Conservation (phyloP, 2,797 vertebrate genomes). For the Adrianichthys oophorus region DNA sequence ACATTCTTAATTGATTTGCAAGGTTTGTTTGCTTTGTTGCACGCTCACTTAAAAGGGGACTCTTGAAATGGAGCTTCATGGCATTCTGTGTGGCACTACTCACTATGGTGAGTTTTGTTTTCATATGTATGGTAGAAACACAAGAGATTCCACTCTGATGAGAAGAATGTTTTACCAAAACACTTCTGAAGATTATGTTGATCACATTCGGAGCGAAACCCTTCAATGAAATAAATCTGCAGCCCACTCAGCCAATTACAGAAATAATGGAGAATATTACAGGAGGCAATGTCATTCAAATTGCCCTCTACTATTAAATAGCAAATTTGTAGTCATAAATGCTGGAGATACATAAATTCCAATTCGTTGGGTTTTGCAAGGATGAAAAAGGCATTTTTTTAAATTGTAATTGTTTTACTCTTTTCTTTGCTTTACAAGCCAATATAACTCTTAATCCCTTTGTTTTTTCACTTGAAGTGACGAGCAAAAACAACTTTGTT, state of each 20-base stretch:
- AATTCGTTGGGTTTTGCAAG: no score
- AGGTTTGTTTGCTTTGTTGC: slow-evolving; percentile 48
- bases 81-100: slow-evolving; percentile 11
- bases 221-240: slow-evolving; percentile 27
- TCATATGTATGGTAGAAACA: not conserved
- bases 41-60: slow-evolving; percentile 35
- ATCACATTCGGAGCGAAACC: slow-evolving; percentile 32
- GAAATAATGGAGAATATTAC: slow-evolving; percentile 4
- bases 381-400: no score
- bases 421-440: no score
- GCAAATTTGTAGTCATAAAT: no score
- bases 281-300: not conserved
- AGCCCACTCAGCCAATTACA: slow-evolving; percentile 11
- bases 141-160: slow-evolving; percentile 25
- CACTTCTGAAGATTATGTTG: slow-evolving; percentile 44
- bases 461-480: no score
- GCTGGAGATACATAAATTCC: no score
- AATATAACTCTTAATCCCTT: no score
- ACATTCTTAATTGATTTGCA: slow-evolving; percentile 54
- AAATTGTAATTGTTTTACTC: no score
- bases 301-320: no score
- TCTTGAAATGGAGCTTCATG: slow-evolving; percentile 26
- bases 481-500: not conserved
- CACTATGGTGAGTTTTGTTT: slow-evolving; percentile 9
- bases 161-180: slow-evolving; percentile 28